Evolutionary conservation across 2,113 vertebrate genomes (phyloP).

Genomic region (Chaetorhynchus papuensis): DNA sequence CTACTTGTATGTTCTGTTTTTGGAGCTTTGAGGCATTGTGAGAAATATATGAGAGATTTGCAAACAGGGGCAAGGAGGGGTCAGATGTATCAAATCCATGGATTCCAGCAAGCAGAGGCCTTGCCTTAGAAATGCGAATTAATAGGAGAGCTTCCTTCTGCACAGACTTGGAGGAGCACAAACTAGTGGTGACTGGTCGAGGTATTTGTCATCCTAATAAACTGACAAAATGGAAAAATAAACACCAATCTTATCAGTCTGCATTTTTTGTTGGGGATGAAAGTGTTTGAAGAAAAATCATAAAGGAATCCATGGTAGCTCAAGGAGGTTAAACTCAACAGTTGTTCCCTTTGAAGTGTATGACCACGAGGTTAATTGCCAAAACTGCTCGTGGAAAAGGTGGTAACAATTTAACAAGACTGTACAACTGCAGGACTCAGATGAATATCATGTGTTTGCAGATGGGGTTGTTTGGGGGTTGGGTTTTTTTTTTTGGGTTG

Average conservation of each 20-base stretch:
- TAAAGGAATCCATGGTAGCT: conserved; percentile 80
- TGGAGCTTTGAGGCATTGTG: conserved; percentile 62
- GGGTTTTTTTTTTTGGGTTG: background rate
- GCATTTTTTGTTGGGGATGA: conserved; percentile 75
- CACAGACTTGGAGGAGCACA: background rate
- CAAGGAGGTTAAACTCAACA: conserved; percentile 88
- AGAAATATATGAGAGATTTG: conserved; percentile 68
- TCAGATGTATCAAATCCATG: conserved; percentile 60
- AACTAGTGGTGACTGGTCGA: background rate
- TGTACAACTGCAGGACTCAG: conserved; percentile 78
- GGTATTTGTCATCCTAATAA: conserved; percentile 65
- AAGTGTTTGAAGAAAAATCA: conserved; percentile 85
- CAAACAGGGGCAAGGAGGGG: conserved; percentile 63
- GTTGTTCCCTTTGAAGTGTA: conserved; percentile 90
- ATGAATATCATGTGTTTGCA: conserved; percentile 95
- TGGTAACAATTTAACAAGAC: conserved; percentile 98
- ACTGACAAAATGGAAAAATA: conserved; percentile 71
- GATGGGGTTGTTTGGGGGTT: conserved; percentile 41
- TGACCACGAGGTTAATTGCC: conserved; percentile 92
- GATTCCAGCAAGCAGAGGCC: conserved; percentile 44
- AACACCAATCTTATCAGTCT: conserved; percentile 71
- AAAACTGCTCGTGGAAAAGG: conserved; percentile 91
- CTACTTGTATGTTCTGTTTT: conserved; percentile 54
- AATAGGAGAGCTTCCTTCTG: conserved; percentile 7
- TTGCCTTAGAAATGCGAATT: conserved; percentile 39